Conservation (phyloP, 2,113 vertebrate species). For the Ranitomeya variabilis region DNA sequence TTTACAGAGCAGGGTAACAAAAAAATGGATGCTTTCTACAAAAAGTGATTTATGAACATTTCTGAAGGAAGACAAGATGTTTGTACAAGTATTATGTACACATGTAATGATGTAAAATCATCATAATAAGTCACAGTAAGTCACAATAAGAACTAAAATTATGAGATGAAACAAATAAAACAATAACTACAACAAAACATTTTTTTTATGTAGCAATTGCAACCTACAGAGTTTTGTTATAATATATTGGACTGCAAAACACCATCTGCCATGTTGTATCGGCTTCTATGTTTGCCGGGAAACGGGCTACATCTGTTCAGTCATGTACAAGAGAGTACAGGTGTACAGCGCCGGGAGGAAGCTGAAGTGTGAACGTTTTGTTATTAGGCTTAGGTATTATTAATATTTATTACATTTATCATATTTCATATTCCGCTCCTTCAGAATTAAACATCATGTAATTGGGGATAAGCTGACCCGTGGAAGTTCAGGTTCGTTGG, state of each 20-base stretch:
- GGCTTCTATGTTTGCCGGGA: conserved; percentile 2
- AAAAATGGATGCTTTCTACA: background rate
- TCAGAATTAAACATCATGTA: background rate
- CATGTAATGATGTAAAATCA: background rate
- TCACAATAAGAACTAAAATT: background rate
- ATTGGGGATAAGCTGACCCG: background rate
- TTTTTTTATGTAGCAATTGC: background rate
- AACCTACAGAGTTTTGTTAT: conserved; percentile 7
- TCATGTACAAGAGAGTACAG: conserved; percentile 14
- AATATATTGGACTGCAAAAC: conserved; percentile 38
- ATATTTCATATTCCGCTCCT: background rate
- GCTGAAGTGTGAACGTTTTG: conserved; percentile 1
- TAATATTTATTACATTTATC: background rate
- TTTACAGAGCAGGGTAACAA: too few species aligned
- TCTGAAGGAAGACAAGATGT: background rate
- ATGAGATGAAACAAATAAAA: background rate
- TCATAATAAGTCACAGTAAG: too few species aligned
- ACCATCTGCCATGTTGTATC: conserved; percentile 41
- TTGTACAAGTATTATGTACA: background rate
- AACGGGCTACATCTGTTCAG: conserved; percentile 17
- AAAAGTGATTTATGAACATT: background rate
- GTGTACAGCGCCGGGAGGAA: background rate
- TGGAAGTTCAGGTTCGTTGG: too few species aligned
- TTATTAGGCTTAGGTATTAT: background rate
- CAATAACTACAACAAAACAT: background rate